Percentiles rank a stretch among this genome's conserved stretches.
Evolutionary conservation across 2,113 vertebrate species (phyloP).

Genomic region (Engraulis encrasicolus): DNA sequence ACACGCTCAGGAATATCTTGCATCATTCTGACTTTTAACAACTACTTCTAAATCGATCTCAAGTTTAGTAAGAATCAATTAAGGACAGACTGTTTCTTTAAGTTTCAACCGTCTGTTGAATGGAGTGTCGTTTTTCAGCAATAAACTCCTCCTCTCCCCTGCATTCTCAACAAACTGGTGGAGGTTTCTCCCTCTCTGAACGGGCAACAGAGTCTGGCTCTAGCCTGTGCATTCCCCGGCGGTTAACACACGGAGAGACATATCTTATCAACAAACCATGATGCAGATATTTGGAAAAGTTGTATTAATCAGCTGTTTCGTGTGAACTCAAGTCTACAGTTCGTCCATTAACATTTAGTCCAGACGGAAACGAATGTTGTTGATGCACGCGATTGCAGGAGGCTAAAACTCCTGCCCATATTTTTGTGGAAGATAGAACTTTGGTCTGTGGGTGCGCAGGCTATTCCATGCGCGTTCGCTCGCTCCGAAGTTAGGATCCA

Average conservation of each 20-base stretch:
- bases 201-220: neutral
- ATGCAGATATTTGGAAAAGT: neutral
- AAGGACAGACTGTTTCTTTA: slow-evolving; percentile 55
- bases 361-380: neutral
- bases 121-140: slow-evolving; percentile 78
- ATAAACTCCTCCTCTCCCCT: slow-evolving; percentile 80
- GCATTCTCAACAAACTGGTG: slow-evolving; percentile 62
- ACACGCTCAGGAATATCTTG: neutral
- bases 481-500: neutral
- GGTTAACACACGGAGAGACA: slow-evolving; percentile 71
- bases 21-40: neutral
- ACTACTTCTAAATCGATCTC: neutral
- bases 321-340: neutral
- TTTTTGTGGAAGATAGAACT: neutral
- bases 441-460: neutral
- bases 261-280: neutral
- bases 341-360: neutral
- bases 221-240: slow-evolving; percentile 69
- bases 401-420: neutral
- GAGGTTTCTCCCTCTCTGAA: slow-evolving; percentile 35
- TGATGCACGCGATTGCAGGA: neutral
- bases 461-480: neutral
- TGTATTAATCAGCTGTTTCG: neutral
- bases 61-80: slow-evolving; percentile 30
- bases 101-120: slow-evolving; percentile 60